phyloP scores from a whole-genome alignment of 2,113 vertebrate species.

The Cyanoliseus patagonus region DNA sequence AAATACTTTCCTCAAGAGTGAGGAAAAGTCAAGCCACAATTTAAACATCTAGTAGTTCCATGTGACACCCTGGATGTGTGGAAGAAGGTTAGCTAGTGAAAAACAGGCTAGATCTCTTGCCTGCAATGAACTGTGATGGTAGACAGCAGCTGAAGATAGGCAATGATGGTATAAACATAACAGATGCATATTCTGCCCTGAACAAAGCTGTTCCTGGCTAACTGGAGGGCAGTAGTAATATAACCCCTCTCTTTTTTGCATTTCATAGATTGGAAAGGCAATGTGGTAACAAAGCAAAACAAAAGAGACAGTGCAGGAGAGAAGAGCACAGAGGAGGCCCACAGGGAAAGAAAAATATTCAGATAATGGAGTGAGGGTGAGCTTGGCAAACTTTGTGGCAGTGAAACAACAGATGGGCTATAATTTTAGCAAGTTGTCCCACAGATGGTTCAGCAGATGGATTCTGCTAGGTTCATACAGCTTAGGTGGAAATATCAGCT shows the following conservation, averaged over 20 bases:
- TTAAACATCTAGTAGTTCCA: not conserved
- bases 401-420: slow-evolving; percentile 70
- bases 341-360: slow-evolving; percentile 44
- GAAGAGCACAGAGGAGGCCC: slow-evolving; percentile 41
- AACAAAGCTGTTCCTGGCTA: not conserved
- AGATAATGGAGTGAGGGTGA: slow-evolving; percentile 53
- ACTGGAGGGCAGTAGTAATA: not conserved
- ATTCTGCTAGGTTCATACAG: slow-evolving; percentile 68
- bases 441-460: slow-evolving; percentile 78
- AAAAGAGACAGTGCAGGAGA: not conserved
- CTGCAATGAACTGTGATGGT: not conserved
- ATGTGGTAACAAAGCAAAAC: not conserved
- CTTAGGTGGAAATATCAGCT: slow-evolving; percentile 68
- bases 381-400: slow-evolving; percentile 59
- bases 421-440: slow-evolving; percentile 61
- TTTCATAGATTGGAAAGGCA: slow-evolving; percentile 41
- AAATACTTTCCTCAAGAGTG: not conserved
- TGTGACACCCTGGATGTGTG: not conserved
- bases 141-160: not conserved
- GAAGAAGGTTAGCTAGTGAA: not conserved
- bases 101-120: not conserved
- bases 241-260: slow-evolving; percentile 17
- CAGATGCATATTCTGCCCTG: not conserved
- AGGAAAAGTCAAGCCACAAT: not conserved
- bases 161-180: not conserved